Evolutionary conservation across 2,113 vertebrate species (phyloP).

Genomic region (Glareola pratincola): DNA sequence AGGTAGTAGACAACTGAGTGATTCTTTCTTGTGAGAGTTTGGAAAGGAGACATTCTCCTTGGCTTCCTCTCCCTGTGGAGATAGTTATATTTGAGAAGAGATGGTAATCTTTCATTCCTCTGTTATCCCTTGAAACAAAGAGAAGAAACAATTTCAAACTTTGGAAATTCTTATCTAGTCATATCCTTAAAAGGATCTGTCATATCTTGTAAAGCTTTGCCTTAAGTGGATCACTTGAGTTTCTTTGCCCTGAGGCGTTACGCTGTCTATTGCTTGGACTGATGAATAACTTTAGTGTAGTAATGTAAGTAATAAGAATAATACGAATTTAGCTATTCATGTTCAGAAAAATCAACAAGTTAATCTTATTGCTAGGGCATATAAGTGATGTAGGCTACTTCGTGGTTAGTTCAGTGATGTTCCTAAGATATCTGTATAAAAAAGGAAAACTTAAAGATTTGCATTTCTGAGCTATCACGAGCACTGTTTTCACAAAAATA

Average conservation of each 20-base stretch:
- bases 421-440: background rate
- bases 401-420: background rate
- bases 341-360: background rate
- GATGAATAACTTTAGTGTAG: background rate
- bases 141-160: background rate
- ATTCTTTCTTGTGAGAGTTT: background rate
- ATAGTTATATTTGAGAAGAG: background rate
- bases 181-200: background rate
- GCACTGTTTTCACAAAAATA: background rate
- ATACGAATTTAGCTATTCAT: fast-evolving
- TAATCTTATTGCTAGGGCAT: background rate
- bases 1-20: background rate
- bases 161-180: background rate
- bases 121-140: background rate
- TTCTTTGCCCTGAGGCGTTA: background rate
- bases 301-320: background rate
- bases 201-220: background rate
- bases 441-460: background rate
- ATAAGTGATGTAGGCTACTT: background rate
- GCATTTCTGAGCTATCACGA: background rate
- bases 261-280: background rate
- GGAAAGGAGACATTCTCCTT: background rate
- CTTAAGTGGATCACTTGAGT: background rate
- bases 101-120: background rate
- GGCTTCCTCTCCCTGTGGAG: background rate